Percentiles rank a stretch among this genome's conserved stretches.
These are phyloP conservation scores for Meleagris gallopavo DNA, from an alignment of 2,113 vertebrate genomes.

Conservation along the genomic window DNA sequence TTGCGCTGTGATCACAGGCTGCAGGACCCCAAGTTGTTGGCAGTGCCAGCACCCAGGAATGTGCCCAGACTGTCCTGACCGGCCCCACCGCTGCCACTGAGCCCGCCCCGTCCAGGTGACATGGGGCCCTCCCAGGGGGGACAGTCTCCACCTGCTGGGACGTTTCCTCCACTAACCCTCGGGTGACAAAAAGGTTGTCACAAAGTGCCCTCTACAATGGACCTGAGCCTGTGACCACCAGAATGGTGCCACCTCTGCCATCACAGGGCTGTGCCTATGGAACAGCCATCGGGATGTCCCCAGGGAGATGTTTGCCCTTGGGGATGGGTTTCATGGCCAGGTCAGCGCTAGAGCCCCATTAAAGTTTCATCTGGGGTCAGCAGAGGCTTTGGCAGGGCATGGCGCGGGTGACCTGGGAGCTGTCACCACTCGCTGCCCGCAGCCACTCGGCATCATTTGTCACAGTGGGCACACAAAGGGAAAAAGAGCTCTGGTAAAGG, in stretches of 20 bases:
- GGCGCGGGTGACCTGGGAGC: not conserved
- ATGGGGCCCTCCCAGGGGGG: not conserved
- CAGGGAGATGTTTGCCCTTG: rapidly evolving
- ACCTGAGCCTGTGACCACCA: rapidly evolving
- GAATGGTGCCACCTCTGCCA: not conserved
- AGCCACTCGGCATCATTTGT: not conserved
- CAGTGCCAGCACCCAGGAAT: not conserved
- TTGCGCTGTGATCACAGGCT: not conserved
- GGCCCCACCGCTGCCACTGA: not conserved
- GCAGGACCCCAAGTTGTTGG: not conserved
- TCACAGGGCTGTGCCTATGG: not conserved
- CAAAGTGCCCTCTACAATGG: rapidly evolving
- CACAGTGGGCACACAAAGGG: not conserved
- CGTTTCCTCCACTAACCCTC: not conserved
- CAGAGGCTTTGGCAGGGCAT: not conserved
- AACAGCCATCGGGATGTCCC: not conserved
- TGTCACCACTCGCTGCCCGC: not conserved
- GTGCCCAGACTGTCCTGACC: not conserved
- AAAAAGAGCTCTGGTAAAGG: conserved; percentile 2
- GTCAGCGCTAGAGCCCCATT: conserved; percentile 15
- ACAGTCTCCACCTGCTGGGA: not conserved
- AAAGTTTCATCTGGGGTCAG: conserved; percentile 64
- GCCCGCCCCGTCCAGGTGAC: not conserved
- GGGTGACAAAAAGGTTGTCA: not conserved
- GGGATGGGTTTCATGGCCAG: not conserved